These are phyloP conservation scores for Argya squamiceps DNA, from an alignment of 2,797 vertebrate species.

Conservation along the genomic window DNA sequence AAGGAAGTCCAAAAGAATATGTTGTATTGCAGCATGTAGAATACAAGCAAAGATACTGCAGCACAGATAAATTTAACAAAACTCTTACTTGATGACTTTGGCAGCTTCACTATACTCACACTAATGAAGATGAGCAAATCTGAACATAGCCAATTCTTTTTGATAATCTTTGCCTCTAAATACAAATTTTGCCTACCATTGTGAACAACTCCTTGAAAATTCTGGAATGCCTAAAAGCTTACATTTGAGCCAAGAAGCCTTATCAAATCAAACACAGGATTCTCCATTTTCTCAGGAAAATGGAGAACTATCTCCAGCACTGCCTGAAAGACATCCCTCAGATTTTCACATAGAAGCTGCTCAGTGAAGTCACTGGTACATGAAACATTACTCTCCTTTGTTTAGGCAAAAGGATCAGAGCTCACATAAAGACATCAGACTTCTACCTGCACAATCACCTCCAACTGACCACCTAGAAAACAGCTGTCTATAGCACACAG, in stretches of 20 bases:
- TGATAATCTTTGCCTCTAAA: neutral
- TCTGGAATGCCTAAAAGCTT: neutral
- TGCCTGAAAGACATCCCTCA: neutral
- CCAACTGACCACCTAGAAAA: neutral
- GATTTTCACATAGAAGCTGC: neutral
- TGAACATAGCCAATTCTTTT: neutral
- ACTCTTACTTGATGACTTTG: neutral
- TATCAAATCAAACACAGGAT: neutral
- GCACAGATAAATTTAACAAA: neutral
- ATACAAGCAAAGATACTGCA: neutral
- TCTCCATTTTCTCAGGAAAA: too few species aligned
- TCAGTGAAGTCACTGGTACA: neutral
- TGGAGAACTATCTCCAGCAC: neutral
- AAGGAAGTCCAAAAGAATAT: neutral
- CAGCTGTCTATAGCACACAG: neutral
- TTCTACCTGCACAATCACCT: neutral
- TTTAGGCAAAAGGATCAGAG: rapidly evolving
- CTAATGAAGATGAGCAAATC: neutral
- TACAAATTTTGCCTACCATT: neutral
- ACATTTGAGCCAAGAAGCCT: neutral
- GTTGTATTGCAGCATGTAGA: neutral
- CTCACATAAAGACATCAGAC: neutral
- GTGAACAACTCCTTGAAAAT: neutral
- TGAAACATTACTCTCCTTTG: neutral
- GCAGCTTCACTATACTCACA: neutral